phyloP scores from a whole-genome alignment of 2,888 invertebrate genomes.

The Heteromurus nitidus region DNA sequence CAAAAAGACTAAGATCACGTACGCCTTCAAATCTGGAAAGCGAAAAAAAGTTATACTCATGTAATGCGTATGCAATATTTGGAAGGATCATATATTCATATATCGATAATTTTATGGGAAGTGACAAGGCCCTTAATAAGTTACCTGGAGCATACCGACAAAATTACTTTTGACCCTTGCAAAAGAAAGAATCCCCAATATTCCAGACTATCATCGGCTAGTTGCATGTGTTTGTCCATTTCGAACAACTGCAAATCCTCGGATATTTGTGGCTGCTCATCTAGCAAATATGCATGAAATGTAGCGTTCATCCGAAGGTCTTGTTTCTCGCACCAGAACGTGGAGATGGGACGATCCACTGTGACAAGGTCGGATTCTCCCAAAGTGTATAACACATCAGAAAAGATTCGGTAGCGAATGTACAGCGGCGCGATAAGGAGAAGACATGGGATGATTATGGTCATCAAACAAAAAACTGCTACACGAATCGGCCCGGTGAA shows the following conservation, averaged over 20 bases:
- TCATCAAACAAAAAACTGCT: conserved; percentile 85
- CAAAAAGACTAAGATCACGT: no score
- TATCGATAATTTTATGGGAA: no score
- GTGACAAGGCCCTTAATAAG: no score
- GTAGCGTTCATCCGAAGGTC: conserved; percentile 85
- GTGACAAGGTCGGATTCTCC: conserved; percentile 90
- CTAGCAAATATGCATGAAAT: conserved; percentile 84
- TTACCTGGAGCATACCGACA: conserved; percentile 86
- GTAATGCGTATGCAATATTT: no score
- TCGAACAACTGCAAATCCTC: conserved; percentile 83
- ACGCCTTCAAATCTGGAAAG: no score
- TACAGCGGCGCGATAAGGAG: conserved; percentile 87
- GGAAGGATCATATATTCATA: no score
- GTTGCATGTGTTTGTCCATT: conserved; percentile 86
- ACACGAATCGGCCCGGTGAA: conserved; percentile 83
- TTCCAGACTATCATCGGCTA: conserved; percentile 90
- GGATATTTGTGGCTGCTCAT: conserved; percentile 83
- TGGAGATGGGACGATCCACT: conserved; percentile 87
- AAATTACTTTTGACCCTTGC: conserved; percentile 84
- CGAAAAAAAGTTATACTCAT: no score
- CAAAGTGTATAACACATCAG: conserved; percentile 85
- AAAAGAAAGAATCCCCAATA: conserved; percentile 92
- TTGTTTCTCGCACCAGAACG: conserved; percentile 87
- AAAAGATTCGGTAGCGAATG: conserved; percentile 84
- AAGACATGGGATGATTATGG: conserved; percentile 84